Percentiles rank a stretch among this genome's conserved stretches.
Evolutionary conservation across 2,113 vertebrate species (phyloP).

Genomic region (Collichthys lucidus): DNA sequence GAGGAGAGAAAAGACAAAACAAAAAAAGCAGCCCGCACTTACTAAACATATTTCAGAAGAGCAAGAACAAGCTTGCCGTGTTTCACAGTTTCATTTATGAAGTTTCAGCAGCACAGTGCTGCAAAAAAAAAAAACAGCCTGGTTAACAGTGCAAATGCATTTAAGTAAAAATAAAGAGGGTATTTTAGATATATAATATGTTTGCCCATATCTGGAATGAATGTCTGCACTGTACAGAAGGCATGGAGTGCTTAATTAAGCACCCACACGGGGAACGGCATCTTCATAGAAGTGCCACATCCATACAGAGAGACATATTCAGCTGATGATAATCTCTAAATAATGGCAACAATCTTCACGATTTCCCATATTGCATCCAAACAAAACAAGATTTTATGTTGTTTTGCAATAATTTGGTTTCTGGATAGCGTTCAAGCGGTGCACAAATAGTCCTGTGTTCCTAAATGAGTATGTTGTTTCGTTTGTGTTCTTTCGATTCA

Average conservation of each 20-base stretch:
- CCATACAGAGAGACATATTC: not conserved
- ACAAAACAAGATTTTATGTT: slow-evolving; percentile 31
- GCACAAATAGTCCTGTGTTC: slow-evolving; percentile 21
- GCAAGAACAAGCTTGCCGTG: not conserved
- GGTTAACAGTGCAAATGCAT: slow-evolving; percentile 2
- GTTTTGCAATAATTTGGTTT: slow-evolving; percentile 52
- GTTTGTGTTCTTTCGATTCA: slow-evolving; percentile 5
- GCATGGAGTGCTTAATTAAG: slow-evolving; percentile 14
- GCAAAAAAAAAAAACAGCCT: slow-evolving; percentile 2
- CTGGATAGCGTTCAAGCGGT: slow-evolving; percentile 29
- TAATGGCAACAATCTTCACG: slow-evolving; percentile 43
- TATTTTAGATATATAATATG: not conserved
- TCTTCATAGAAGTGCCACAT: slow-evolving; percentile 6
- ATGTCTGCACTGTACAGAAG: not conserved
- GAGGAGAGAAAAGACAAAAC: not conserved
- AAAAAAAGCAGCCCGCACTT: slow-evolving; percentile 25
- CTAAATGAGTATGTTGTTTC: not conserved
- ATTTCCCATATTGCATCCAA: slow-evolving; percentile 19
- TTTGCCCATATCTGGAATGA: not conserved
- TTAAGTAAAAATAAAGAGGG: not conserved
- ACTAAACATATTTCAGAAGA: slow-evolving; percentile 7
- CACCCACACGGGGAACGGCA: slow-evolving; percentile 15
- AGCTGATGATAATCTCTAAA: slow-evolving; percentile 32
- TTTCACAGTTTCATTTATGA: slow-evolving; percentile 21
- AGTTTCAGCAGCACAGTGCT: slow-evolving; percentile 1